phyloP scores from a whole-genome alignment of 2,888 invertebrate genomes.

The Drosophila emarginata region DNA sequence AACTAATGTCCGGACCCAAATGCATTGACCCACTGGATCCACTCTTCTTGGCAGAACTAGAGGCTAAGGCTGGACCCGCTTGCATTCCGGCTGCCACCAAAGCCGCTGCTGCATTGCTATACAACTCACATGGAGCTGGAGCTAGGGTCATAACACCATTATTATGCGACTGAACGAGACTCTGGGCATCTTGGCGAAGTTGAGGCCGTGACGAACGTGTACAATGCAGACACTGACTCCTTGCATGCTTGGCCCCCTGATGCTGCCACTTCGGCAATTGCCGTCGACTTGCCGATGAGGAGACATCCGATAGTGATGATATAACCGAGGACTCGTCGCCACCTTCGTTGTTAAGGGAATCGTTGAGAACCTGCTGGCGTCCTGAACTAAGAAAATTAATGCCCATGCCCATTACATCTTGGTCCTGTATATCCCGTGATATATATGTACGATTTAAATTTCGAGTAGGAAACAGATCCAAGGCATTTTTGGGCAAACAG shows the following conservation, averaged over 20 bases:
- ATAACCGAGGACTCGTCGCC: slow-evolving; percentile 82
- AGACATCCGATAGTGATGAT: slow-evolving; percentile 82
- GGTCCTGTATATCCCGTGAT: slow-evolving; percentile 81
- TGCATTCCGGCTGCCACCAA: slow-evolving; percentile 64
- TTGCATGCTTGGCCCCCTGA: slow-evolving; percentile 78
- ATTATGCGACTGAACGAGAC: neutral
- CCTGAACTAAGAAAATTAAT: slow-evolving; percentile 72
- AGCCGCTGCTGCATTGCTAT: slow-evolving; percentile 66
- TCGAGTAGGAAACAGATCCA: slow-evolving; percentile 81
- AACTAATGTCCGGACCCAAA: slow-evolving; percentile 77
- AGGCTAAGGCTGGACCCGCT: slow-evolving; percentile 47
- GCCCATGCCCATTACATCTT: slow-evolving; percentile 79
- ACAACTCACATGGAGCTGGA: slow-evolving; percentile 65
- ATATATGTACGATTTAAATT: slow-evolving; percentile 81
- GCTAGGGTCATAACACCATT: slow-evolving; percentile 37
- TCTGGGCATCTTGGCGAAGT: slow-evolving; percentile 47
- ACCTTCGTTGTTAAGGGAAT: slow-evolving; percentile 79
- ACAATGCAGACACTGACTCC: slow-evolving; percentile 80
- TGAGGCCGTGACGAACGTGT: slow-evolving; percentile 77
- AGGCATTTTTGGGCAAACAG: slow-evolving; percentile 82
- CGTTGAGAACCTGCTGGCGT: slow-evolving; percentile 80
- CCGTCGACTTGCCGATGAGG: slow-evolving; percentile 79
- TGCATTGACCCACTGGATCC: slow-evolving; percentile 52
- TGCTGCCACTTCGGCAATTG: slow-evolving; percentile 72
- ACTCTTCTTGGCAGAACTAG: slow-evolving; percentile 43